These are phyloP conservation scores for Palloptera scutellata DNA, from an alignment of 2,888 invertebrate species.

Conservation along the genomic window DNA sequence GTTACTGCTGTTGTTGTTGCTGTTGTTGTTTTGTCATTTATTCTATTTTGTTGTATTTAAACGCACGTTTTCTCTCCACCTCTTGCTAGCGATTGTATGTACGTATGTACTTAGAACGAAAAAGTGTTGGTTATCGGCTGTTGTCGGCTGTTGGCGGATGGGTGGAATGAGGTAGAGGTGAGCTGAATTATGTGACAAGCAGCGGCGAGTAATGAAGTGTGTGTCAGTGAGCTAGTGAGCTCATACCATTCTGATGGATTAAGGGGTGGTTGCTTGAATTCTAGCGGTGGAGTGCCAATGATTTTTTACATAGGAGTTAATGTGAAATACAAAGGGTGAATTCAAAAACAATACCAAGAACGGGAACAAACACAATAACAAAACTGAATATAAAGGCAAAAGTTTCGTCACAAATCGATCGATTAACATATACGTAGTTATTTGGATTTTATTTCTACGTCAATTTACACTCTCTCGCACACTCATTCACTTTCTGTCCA, in stretches of 20 bases:
- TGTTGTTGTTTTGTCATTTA: constrained; percentile 21
- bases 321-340: constrained; percentile 26
- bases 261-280: neutral
- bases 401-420: constrained; percentile 42
- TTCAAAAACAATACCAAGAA: constrained; percentile 25
- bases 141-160: neutral
- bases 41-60: constrained; percentile 6
- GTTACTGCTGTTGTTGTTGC: constrained; percentile 27
- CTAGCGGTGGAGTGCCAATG: constrained; percentile 7
- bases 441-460: constrained; percentile 26
- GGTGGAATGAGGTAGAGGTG: constrained; percentile 8
- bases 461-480: constrained; percentile 9
- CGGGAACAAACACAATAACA: neutral
- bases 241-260: neutral
- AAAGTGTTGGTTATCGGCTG: neutral
- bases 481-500: constrained; percentile 2
- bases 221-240: constrained; percentile 5
- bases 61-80: constrained; percentile 1
- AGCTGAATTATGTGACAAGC: neutral
- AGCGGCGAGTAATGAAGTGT: constrained; percentile 3
- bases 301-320: constrained; percentile 14
- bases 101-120: neutral
- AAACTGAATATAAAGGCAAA: constrained; percentile 17
- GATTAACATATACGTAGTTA: constrained; percentile 35
- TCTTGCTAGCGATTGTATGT: neutral